phyloP scores from a whole-genome alignment of 2,797 vertebrate species.

The Loriculus beryllinus region DNA sequence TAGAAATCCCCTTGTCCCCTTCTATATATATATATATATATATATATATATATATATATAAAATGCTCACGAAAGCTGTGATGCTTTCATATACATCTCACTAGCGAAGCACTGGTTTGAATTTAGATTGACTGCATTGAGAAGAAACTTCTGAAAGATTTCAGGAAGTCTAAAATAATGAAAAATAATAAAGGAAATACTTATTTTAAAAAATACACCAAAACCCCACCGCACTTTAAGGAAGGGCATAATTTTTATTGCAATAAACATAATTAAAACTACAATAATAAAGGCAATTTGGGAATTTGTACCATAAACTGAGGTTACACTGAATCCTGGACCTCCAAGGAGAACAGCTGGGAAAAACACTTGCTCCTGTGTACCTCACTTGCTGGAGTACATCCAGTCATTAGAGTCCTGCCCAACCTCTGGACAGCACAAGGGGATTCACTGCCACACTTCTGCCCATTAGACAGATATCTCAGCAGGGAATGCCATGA shows the following conservation, averaged over 20 bases:
- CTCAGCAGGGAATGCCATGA: not conserved
- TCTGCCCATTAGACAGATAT: not conserved
- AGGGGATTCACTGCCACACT: no score
- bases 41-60: not conserved
- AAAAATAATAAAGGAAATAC: not conserved
- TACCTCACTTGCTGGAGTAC: rapidly evolving
- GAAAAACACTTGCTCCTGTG: not conserved
- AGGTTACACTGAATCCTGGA: not conserved
- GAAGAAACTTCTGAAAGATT: not conserved
- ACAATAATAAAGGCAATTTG: not conserved
- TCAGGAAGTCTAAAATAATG: not conserved
- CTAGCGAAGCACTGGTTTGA: not conserved
- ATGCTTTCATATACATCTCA: not conserved
- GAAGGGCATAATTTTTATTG: not conserved
- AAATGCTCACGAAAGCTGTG: not conserved
- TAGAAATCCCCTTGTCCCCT: rapidly evolving
- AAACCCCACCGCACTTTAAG: not conserved
- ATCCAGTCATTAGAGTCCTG: rapidly evolving
- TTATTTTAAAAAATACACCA: not conserved
- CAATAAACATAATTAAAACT: not conserved
- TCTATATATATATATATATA: not conserved
- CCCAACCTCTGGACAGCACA: not conserved
- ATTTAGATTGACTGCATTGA: not conserved
- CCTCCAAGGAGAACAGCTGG: not conserved
- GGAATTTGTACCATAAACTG: not conserved